phyloP scores from a whole-genome alignment of 2,888 invertebrate genomes.

The Teleiodes luculella region DNA sequence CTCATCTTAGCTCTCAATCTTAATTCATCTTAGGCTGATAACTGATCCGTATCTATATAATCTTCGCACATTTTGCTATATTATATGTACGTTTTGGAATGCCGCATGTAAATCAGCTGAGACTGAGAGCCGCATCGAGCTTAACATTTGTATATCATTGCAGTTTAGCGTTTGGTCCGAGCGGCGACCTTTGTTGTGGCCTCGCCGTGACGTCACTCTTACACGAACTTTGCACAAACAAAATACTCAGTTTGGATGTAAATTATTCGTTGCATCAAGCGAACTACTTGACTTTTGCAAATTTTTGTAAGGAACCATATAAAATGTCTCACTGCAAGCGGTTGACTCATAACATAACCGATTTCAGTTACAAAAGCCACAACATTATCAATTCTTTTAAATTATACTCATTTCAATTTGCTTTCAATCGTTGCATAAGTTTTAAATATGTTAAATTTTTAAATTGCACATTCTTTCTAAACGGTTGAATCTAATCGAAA shows the following conservation, averaged over 20 bases:
- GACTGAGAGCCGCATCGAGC: not conserved
- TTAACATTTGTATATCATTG: not conserved
- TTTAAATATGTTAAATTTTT: too few relatives aligned
- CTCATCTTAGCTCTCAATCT: too few relatives aligned
- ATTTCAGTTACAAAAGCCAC: too few relatives aligned
- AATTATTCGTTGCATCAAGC: not conserved
- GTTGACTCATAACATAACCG: too few relatives aligned
- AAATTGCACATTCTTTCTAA: too few relatives aligned
- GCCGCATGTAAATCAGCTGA: not conserved
- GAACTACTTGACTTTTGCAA: not conserved
- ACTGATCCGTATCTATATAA: not conserved
- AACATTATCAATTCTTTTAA: too few relatives aligned
- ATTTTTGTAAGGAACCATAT: not conserved
- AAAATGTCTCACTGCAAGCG: too few relatives aligned
- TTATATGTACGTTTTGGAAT: not conserved
- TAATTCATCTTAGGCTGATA: too few relatives aligned
- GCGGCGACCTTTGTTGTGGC: not conserved
- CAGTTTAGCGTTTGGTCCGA: not conserved
- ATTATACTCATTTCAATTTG: too few relatives aligned
- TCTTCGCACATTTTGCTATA: not conserved
- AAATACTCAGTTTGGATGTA: not conserved
- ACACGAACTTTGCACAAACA: not conserved
- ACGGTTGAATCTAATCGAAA: too few relatives aligned
- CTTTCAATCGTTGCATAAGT: too few relatives aligned
- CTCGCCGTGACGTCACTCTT: conserved; percentile 2